Conservation (phyloP, 2,113 vertebrate species). For the Labeo catla region DNA sequence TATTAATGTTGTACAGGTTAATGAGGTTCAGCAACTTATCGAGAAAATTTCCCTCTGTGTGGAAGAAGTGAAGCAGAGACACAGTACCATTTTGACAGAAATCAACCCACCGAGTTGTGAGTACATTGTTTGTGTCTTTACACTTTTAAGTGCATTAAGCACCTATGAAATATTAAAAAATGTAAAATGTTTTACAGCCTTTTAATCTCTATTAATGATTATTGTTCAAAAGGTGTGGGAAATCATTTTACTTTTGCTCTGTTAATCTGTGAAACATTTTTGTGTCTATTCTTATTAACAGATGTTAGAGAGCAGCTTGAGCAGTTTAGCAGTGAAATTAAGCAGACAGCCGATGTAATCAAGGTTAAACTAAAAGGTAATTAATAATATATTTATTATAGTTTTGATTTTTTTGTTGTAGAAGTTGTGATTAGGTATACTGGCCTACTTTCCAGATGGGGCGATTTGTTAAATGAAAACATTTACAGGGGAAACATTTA, state of each 20-base stretch:
- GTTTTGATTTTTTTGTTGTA: background rate
- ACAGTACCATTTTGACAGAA: conserved; percentile 28
- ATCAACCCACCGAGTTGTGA: conserved; percentile 35
- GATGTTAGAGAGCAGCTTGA: conserved; percentile 87
- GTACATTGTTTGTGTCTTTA: background rate
- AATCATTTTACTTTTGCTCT: background rate
- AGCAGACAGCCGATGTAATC: conserved; percentile 80
- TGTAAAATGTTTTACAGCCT: background rate
- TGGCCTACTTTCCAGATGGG: background rate
- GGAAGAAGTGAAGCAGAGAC: conserved; percentile 29
- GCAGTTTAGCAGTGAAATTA: conserved; percentile 85
- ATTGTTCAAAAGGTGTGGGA: background rate
- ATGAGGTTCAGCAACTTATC: conserved; percentile 27
- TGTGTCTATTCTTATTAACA: conserved; percentile 58
- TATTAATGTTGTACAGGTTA: conserved; percentile 1
- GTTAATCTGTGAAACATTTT: background rate
- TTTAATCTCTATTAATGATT: background rate
- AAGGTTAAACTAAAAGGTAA: conserved; percentile 76
- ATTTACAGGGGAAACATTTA: background rate
- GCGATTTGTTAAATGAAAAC: background rate
- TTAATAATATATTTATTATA: background rate
- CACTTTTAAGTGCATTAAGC: background rate
- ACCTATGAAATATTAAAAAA: background rate
- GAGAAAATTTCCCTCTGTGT: conserved; percentile 36
- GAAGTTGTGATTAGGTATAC: background rate